phyloP scores from a whole-genome alignment of 1,140 invertebrate genomes.

The Drosophila truncata region DNA sequence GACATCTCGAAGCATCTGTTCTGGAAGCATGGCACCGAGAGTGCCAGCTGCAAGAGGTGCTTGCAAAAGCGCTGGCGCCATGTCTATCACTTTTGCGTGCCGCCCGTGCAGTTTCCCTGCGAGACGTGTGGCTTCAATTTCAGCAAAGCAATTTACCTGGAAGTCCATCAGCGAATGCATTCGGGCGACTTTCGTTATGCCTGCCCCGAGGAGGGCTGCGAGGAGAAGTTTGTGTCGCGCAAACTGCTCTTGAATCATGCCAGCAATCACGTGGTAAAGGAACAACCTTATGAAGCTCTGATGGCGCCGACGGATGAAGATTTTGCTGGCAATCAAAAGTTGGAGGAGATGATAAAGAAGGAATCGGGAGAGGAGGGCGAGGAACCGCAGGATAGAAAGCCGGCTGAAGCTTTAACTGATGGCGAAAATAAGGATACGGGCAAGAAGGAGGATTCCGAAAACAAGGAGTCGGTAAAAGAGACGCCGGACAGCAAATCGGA shows the following conservation, averaged over 20 bases:
- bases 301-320: neutral
- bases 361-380: slow-evolving; percentile 5
- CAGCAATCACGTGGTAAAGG: slow-evolving; percentile 81
- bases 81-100: slow-evolving; percentile 95
- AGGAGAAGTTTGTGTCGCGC: slow-evolving; percentile 92
- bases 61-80: slow-evolving; percentile 95
- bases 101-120: slow-evolving; percentile 91
- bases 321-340: neutral
- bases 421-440: slow-evolving; percentile 1
- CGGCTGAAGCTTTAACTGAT: neutral
- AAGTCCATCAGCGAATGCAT: slow-evolving; percentile 93
- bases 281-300: slow-evolving; percentile 23
- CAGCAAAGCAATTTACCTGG: slow-evolving; percentile 90
- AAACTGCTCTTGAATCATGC: slow-evolving; percentile 91
- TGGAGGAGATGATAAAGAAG: slow-evolving; percentile 34
- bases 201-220: slow-evolving; percentile 89
- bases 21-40: slow-evolving; percentile 96
- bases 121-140: slow-evolving; percentile 92
- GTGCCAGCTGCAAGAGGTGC: slow-evolving; percentile 93
- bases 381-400: neutral
- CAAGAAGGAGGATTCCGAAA: slow-evolving; percentile 20
- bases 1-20: slow-evolving; percentile 95
- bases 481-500: slow-evolving; percentile 43
- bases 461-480: slow-evolving; percentile 61
- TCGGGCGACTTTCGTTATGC: slow-evolving; percentile 89